These are phyloP conservation scores for Diorhabda elongata DNA, from an alignment of 1,140 invertebrate species.

Conservation along the genomic window DNA sequence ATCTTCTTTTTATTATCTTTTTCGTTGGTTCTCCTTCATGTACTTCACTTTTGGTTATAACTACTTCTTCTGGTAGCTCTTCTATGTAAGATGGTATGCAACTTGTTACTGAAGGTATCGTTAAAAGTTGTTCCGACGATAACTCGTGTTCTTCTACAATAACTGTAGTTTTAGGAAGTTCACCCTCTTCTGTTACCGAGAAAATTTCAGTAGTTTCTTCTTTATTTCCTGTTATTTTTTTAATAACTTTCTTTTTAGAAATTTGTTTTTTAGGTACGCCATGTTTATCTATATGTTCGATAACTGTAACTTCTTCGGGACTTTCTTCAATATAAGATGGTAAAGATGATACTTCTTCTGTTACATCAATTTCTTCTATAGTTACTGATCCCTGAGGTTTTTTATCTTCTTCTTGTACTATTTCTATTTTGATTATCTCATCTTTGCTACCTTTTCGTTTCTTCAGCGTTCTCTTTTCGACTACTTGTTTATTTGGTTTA, in stretches of 20 bases:
- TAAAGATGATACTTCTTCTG: slow-evolving; percentile 38
- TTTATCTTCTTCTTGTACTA: slow-evolving; percentile 49
- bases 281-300: slow-evolving; percentile 36
- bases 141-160: slow-evolving; percentile 34
- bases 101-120: slow-evolving; percentile 29
- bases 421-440: slow-evolving; percentile 49
- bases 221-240: slow-evolving; percentile 41
- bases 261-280: slow-evolving; percentile 42
- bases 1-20: slow-evolving; percentile 45
- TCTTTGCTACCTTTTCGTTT: slow-evolving; percentile 40
- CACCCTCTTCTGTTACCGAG: slow-evolving; percentile 45
- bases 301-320: slow-evolving; percentile 42
- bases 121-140: slow-evolving; percentile 44
- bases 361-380: slow-evolving; percentile 40
- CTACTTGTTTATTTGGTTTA: slow-evolving; percentile 47
- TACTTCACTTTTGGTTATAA: slow-evolving; percentile 35
- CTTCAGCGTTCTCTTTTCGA: slow-evolving; percentile 42
- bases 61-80: slow-evolving; percentile 46
- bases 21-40: slow-evolving; percentile 38
- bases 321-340: slow-evolving; percentile 37
- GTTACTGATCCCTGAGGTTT: slow-evolving; percentile 43
- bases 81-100: slow-evolving; percentile 31
- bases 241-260: slow-evolving; percentile 44
- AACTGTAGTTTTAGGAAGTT: slow-evolving; percentile 43
- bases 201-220: slow-evolving; percentile 42